These are phyloP conservation scores for Tragelaphus eurycerus DNA, from an alignment of 2,797 vertebrate species.

Conservation along the genomic window DNA sequence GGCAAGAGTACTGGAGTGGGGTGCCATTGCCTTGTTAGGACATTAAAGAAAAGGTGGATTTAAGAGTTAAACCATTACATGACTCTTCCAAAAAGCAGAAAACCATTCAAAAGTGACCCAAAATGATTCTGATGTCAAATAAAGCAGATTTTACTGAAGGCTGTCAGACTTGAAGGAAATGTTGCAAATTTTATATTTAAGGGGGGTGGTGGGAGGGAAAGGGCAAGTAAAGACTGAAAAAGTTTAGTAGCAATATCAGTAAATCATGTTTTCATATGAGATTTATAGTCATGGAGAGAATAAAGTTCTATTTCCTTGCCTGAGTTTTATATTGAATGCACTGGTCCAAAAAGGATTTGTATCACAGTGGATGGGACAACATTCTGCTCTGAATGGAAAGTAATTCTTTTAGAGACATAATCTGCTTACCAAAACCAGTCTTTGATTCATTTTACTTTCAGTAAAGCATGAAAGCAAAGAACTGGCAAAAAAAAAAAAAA, in stretches of 20 bases:
- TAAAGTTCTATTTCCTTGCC: conserved; percentile 41
- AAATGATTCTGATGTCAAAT: conserved; percentile 81
- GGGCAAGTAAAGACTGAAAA: conserved; percentile 52
- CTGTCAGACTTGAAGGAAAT: conserved; percentile 71
- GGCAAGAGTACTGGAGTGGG: too few species aligned
- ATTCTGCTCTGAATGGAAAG: conserved; percentile 31
- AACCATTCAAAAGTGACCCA: conserved; percentile 67
- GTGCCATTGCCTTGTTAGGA: conserved; percentile 60
- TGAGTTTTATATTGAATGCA: neutral
- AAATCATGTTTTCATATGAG: conserved; percentile 64
- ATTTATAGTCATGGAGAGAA: conserved; percentile 53
- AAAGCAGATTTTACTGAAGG: conserved; percentile 84
- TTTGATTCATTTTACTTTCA: conserved; percentile 69
- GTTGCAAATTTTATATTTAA: conserved; percentile 77
- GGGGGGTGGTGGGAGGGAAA: conserved; percentile 13
- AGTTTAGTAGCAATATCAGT: conserved; percentile 55
- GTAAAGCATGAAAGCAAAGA: conserved; percentile 77
- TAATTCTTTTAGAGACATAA: conserved; percentile 61
- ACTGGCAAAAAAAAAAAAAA: neutral
- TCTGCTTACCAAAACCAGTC: conserved; percentile 71
- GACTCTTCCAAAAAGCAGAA: conserved; percentile 82
- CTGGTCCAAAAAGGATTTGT: conserved; percentile 31
- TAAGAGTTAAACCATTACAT: conserved; percentile 67
- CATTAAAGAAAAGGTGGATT: conserved; percentile 75
- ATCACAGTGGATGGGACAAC: conserved; percentile 48